Evolutionary conservation across 2,888 invertebrate genomes (phyloP).

Genomic region (Buathra laborator): DNA sequence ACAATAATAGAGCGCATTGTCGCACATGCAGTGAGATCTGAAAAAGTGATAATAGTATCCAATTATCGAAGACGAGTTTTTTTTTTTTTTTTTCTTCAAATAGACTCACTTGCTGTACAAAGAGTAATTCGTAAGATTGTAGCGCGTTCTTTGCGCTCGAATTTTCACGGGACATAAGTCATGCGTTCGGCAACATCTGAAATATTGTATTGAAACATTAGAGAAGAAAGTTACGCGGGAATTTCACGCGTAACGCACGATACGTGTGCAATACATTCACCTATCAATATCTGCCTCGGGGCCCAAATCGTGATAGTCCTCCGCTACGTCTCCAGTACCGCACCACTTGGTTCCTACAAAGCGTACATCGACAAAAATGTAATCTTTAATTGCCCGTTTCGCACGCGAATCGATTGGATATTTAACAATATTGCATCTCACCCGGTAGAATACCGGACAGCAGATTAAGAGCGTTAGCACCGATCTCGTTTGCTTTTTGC

Average conservation of each 20-base stretch:
- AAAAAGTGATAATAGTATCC: constrained; percentile 62
- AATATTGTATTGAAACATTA: constrained; percentile 24
- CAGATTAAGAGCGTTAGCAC: constrained; percentile 90
- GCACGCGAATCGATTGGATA: neutral
- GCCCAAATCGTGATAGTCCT: constrained; percentile 94
- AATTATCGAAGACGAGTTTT: neutral
- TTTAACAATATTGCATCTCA: constrained; percentile 78
- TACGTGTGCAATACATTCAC: constrained; percentile 68
- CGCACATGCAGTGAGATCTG: constrained; percentile 95
- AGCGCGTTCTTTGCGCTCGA: constrained; percentile 89
- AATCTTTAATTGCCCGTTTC: neutral
- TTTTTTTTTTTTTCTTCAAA: constrained; percentile 17
- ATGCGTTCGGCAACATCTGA: constrained; percentile 93
- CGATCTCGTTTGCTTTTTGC: constrained; percentile 83
- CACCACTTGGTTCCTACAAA: constrained; percentile 95
- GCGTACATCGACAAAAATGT: constrained; percentile 11
- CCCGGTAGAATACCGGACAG: constrained; percentile 94
- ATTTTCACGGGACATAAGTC: constrained; percentile 96
- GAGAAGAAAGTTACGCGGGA: neutral
- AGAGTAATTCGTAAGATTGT: constrained; percentile 94
- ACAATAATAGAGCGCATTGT: constrained; percentile 93
- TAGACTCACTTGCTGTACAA: constrained; percentile 91
- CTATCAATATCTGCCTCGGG: constrained; percentile 86
- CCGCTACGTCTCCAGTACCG: constrained; percentile 95
- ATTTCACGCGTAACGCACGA: neutral